Base-by-base conservation (phyloP, 2,888 invertebrate species). In the Dryomyza anilis region DNA sequence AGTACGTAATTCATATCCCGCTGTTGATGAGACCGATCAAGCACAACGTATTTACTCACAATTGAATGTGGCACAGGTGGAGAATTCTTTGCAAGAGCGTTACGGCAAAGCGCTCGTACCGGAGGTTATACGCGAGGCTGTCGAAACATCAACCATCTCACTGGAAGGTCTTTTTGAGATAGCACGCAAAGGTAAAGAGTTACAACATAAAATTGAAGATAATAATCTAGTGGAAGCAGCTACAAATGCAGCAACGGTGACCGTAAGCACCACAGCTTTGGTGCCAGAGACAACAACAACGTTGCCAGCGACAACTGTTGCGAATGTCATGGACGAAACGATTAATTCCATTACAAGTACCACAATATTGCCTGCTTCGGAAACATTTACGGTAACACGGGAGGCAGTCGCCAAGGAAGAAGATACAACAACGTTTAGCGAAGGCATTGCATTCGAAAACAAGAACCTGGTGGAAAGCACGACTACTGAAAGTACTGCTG, bases 91-190 rank as follows among this genome's bases (percentile, higher is more conserved):
- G 12, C 53, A 53, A 7, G 72, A 76, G 19, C 79, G 79, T 19
- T 71, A 63, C 30, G 80, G 77, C 4, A 81, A 81, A 59, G 72
- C 78, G 1, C 64, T 79, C 14, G 60, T 81, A n/a, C 82, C 84
- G 0, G 81, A 83, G 58, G 79, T 80, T 0, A 72, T 83, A 58
- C 74, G 78, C 23, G 78, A 79, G 30, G 80, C 83, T 0, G 76
- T 84, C 8, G 87, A 90, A 78, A 86, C 88, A 1, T 89, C 90
- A 0, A 91, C 90, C 1, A 86, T 91, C 68, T 83, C 91, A 12
- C 79, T 91, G 69, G 89, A 91, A 82, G 89, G 86, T 2, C 81
- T 91, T 8, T 91, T 91, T 73, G 87, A 87, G 76, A 86, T 86
- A 30, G 70, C 75, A 1, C 76, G 63, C 84, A 87, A 75, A 84